phyloP scores from a whole-genome alignment of 2,113 vertebrate species.

The Amblyopsis rosae region DNA sequence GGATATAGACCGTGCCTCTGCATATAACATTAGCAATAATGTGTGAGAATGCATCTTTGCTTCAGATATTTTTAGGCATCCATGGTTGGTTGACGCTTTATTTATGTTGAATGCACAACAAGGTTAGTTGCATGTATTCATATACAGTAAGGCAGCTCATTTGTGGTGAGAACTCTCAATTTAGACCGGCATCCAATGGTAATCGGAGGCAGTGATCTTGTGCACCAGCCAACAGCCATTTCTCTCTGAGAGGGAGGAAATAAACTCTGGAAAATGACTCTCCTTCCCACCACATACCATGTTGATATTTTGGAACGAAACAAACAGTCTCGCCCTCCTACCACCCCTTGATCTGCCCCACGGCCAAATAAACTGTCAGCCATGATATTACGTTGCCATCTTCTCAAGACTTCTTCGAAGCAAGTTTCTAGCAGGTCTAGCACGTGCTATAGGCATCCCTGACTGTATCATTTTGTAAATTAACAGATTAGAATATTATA shows the following conservation, averaged over 20 bases:
- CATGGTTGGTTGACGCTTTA: constrained; percentile 20
- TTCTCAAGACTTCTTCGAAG: constrained; percentile 37
- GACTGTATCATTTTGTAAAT: constrained; percentile 24
- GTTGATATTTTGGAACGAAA: constrained; percentile 60
- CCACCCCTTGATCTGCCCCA: constrained; percentile 43
- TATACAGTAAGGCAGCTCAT: not conserved
- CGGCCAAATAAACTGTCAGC: constrained; percentile 60
- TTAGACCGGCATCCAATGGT: constrained; percentile 46
- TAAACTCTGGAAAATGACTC: constrained; percentile 51
- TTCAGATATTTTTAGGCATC: constrained; percentile 24
- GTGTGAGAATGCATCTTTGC: constrained; percentile 12
- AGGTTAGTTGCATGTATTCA: constrained; percentile 21
- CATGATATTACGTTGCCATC: constrained; percentile 57
- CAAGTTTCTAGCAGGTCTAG: constrained; percentile 16
- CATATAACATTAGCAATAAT: not conserved
- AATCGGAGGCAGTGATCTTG: constrained; percentile 38
- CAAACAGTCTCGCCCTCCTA: constrained; percentile 46
- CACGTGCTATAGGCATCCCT: constrained; percentile 5
- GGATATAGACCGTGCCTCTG: not conserved
- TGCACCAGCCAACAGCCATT: constrained; percentile 28
- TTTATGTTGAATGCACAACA: constrained; percentile 30
- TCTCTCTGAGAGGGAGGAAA: constrained; percentile 35
- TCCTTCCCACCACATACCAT: constrained; percentile 60
- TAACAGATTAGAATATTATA: constrained; percentile 3
- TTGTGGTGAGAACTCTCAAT: constrained; percentile 45